These are phyloP conservation scores for Trialeurodes vaporariorum DNA, from an alignment of 1,140 invertebrate species.

Conservation along the genomic window DNA sequence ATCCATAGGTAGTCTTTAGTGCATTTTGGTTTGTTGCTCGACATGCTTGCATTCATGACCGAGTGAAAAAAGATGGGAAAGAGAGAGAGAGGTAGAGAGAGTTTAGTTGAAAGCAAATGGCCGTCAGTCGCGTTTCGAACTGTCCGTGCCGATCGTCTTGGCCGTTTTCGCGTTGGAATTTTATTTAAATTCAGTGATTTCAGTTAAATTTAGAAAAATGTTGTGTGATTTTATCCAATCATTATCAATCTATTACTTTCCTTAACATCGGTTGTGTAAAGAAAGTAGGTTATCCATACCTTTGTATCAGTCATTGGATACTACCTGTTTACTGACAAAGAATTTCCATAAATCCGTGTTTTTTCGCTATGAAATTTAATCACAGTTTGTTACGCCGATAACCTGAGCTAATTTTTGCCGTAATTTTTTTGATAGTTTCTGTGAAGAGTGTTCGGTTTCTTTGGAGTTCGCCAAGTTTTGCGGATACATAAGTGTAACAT, in stretches of 20 bases:
- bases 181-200: background rate
- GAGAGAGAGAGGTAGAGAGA: too few relatives aligned
- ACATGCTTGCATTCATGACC: too few relatives aligned
- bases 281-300: background rate
- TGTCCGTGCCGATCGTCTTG: background rate
- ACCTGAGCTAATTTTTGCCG: background rate
- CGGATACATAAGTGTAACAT: background rate
- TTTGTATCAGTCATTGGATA: background rate
- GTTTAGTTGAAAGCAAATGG: background rate
- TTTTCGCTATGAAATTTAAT: background rate
- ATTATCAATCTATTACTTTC: background rate
- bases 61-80: too few relatives aligned
- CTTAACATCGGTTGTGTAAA: background rate
- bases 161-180: background rate
- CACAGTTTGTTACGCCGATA: background rate
- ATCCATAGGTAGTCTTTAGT: too few relatives aligned
- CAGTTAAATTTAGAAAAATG: background rate
- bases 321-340: background rate
- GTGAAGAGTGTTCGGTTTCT: too few relatives aligned
- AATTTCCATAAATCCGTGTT: background rate
- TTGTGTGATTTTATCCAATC: background rate
- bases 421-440: background rate
- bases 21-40: too few relatives aligned
- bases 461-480: too few relatives aligned
- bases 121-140: background rate